Base-by-base conservation (phyloP, 2,888 invertebrate species). In the Hoplodrina ambigua region DNA sequence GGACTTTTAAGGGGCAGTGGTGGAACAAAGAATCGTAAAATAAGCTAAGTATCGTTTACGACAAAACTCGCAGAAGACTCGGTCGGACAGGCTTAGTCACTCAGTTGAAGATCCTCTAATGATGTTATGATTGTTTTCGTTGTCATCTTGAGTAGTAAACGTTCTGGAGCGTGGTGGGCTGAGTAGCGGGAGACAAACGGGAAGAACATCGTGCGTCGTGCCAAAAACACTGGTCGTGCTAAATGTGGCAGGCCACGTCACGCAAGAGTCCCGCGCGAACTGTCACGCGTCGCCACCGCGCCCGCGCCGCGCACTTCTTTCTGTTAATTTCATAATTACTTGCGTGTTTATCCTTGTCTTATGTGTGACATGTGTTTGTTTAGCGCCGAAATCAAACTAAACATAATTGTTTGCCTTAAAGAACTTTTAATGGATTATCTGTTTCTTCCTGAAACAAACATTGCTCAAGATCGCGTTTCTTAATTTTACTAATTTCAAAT, bases 221-320 rank as follows among this genome's bases (percentile, higher is more conserved):
- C 92, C 92, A 95, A 93, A 90, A 92, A 89, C 90, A 89, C 89
- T 90, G 90, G 85, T 85, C 87, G 89, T 77, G 90, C 94, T 94
- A 94, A 94, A 94, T 89, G 86, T 85, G 92, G 93, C 88, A 74
- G 72, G 91, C 87, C 92, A 90, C 93, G 93, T 93, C 94, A 93
- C 88, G 84, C 86, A 69, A 81, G 74, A 80, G 80, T 72, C 76
- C 69, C 83, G 82, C 84, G 85, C 86, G 80, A 82, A 86, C 87
- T 91, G 92, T 89, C 90, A 87, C 87, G 82, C 75, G 75, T 80
- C 82, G 83, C 80, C 77, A 71, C 63, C 53, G 69, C 75, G 52
- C 72, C 50, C 56, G 65, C 55, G 55, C 60, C 53, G 71, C 73
- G 58, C 73, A 72, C 83, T 79, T 82, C 72, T 84, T 79, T 80